phyloP scores from a whole-genome alignment of 2,797 vertebrate species.

The Setipinna tenuifilis region DNA sequence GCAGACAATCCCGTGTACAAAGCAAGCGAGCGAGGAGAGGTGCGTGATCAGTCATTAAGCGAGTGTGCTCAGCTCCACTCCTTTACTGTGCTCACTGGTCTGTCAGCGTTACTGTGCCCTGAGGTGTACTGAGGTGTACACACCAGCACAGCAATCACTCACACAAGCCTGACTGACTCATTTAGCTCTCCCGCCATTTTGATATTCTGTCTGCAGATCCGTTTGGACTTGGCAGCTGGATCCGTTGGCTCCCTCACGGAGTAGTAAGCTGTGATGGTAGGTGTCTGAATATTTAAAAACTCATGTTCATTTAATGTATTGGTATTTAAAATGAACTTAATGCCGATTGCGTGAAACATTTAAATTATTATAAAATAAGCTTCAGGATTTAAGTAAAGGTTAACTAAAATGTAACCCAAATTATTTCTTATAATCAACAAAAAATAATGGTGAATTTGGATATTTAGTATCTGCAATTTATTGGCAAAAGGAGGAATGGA shows the following conservation, averaged over 20 bases:
- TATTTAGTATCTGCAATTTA: conserved; percentile 9
- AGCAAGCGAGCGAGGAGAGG: background rate
- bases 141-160: background rate
- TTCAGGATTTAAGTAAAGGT: conserved; percentile 12
- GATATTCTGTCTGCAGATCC: conserved; percentile 2
- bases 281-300: background rate
- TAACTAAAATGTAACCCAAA: background rate
- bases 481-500: conserved; percentile 5
- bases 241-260: background rate
- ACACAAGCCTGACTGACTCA: background rate
- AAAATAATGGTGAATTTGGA: background rate
- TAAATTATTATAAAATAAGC: background rate
- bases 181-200: background rate
- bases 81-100: background rate
- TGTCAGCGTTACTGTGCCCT: no score
- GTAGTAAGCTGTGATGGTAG: background rate
- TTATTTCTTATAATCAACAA: background rate
- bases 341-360: background rate
- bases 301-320: background rate
- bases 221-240: background rate
- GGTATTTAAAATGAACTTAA: background rate
- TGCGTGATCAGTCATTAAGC: background rate
- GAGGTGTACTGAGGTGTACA: conserved; percentile 2
- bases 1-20: background rate
- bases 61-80: background rate